Base-by-base conservation (phyloP, 64 coral and sea anemone species). In the Trachythela sp. region DNA sequence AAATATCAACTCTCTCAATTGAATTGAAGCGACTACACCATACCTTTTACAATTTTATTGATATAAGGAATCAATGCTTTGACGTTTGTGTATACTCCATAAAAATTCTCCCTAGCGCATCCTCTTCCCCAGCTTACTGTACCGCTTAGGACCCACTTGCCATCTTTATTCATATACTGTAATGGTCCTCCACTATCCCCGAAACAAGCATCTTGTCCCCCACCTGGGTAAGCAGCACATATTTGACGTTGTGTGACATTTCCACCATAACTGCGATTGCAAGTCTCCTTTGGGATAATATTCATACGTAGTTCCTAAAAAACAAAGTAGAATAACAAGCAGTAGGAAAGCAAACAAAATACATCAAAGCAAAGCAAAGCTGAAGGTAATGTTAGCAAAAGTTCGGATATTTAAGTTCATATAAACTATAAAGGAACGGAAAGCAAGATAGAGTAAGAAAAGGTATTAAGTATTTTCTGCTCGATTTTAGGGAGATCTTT, bases 191-290 rank as follows among this genome's bases (percentile, higher is more conserved):
- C 75, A 80, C 75, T 80, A 18, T 80, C 75, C 75, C 75, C 75
- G 20, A 39, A 80, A 80, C 75, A 80, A 6, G 75, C 32, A 37
- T 80, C 75, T 18, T 39, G 75, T 39, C 75, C 75, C 37, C 75
- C 26, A 39, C 5, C 75, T 1, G 33, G 75, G 20, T 80, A 22
- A 36, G 33, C 75, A 22, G 75, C 75, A 80, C 75, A 80, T 9
- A 80, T 5, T 22, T 80, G 75, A 4, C 75, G 75, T 80, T 39
- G 26, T 29, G 75, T 80, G 26, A 80, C 6, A 30, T 80, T 80
- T 35, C 75, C 75, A 39, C 75, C 75, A 38, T 80, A 80, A 39
- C 75, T 80, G 75, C 75, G 13, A 39, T 80, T 80, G 75, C 75
- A 80, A 80, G 30, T 30, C 15, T 36, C 27, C 15, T 15, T 39